Evolutionary conservation across 2,797 vertebrate species (phyloP).

Genomic region (Trachurus trachurus): DNA sequence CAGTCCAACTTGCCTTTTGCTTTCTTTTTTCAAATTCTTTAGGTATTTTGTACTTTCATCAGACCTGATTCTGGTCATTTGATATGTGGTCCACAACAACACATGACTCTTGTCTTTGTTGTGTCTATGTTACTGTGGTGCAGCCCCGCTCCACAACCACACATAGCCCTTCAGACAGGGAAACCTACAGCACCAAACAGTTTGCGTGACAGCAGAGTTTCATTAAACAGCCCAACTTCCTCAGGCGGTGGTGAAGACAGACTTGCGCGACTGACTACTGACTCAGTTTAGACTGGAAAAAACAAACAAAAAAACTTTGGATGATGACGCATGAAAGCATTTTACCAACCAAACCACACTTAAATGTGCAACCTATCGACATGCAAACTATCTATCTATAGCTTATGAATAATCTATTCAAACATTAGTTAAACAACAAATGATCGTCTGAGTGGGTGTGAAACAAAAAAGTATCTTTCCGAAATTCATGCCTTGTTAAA

Average conservation of each 20-base stretch:
- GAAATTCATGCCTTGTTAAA: neutral
- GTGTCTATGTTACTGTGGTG: conserved; percentile 37
- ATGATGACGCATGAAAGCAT: neutral
- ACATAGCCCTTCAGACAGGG: conserved; percentile 4
- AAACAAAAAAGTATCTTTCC: neutral
- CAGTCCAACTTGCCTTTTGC: neutral
- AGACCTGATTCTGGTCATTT: neutral
- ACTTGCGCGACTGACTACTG: neutral
- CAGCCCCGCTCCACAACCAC: conserved; percentile 46
- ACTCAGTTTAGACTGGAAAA: conserved; percentile 3
- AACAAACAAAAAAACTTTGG: neutral
- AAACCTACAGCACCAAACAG: conserved; percentile 23
- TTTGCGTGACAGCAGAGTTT: conserved; percentile 52
- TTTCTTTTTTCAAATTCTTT: neutral
- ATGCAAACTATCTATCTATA: too few relatives aligned
- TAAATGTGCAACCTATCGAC: too few relatives aligned
- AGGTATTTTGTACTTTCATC: neutral
- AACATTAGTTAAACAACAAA: conserved; percentile 11
- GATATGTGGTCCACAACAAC: neutral
- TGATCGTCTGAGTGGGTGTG: neutral
- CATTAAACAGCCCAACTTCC: conserved; percentile 50
- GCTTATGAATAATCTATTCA: conserved; percentile 4
- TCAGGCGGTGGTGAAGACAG: neutral
- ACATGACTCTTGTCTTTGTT: conserved; percentile 17
- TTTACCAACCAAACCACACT: neutral